Base-by-base conservation (phyloP, 2,888 invertebrate species). In the Ypsolopha sequella region DNA sequence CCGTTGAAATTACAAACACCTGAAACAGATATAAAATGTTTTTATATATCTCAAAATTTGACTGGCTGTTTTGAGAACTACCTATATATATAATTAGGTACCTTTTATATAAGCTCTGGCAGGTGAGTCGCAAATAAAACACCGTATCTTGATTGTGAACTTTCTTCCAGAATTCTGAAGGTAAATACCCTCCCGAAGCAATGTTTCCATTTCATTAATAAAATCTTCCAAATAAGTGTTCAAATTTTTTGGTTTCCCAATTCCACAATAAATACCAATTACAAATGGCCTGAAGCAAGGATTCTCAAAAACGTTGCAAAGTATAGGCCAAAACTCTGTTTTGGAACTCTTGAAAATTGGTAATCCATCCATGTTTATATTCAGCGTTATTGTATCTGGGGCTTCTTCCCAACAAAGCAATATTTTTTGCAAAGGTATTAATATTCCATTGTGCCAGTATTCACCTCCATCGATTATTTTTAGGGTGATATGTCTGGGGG, bases 1-100 rank as follows among this genome's bases (percentile, higher is more conserved):
- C 53, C 48, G 44, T 57, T 59, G 24, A 59, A 60, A 36, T 56
- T 59, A n/a, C 51, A 54, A 13, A 60, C 48, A 39, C 46, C 48
- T 52, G 36, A 44, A 48, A 44, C n/a, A 51, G 4, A 13, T 45
- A 33, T 36, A 33, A 41, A 9, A 11, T 9, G n/a, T 24, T 41
- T 11, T 39, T 13, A 13, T 13, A 35, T 33, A 9, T n/a, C n/a
- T n/a, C n/a, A 10, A 39, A 24, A 7, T 9, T 49, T 6, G 33
- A 41, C 41, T 24, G 24, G 24, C 13, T 34, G 8, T n/a, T n/a
- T 34, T 46, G 33, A 34, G 9, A 33, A 33, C 9, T n/a, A n/a
- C n/a, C n/a, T n/a, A n/a, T n/a, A n/a, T n/a, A n/a, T n/a, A 33
- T 41, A 33, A 11, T 41, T n/a, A n/a, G n/a, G n/a, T 46, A 52